Base-by-base conservation (phyloP, 2,888 invertebrate genomes). In the Zaprionus bogoriensis region DNA sequence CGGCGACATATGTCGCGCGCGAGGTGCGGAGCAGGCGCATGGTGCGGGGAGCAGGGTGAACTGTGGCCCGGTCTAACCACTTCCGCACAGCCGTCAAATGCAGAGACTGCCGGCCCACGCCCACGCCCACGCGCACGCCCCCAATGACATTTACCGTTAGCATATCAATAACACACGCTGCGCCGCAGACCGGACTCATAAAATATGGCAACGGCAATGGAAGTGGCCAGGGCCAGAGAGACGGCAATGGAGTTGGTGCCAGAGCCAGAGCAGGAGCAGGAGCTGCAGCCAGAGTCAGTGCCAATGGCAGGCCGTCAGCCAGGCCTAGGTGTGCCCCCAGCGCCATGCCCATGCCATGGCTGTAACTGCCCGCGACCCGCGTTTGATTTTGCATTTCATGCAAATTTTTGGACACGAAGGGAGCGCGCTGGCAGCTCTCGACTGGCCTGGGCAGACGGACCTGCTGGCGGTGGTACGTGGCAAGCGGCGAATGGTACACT, bases 131-230 rank as follows among this genome's bases (percentile, higher is more conserved):
- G 32, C 6, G 3, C 1, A 4, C 23, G 22, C n/a, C n/a, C 23
- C 55, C 51, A 63, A 55, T 60, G 69, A 71, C 77, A 77, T 78
- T 84, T 75, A 74, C 79, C 78, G 84, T 87, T 81, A 84, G 87
- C 81, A 86, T 86, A 86, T 86, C 85, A 87, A 86, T 86, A 87
- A 81, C 75, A 86, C 81, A 76, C 68, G 74, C 81, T 67, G 81
- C 67, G 55, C 58, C 72, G 45, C 63, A 59, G 78, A 71, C 74
- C 58, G 75, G 69, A 70, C 75, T 80, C 81, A 84, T 82, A 81
- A 81, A 81, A 81, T 81, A 81, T 86, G 80, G 87, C 84, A 86
- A 86, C 77, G 76, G 83, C 70, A 62, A 79, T 50, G 41, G 58
- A 12, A 5, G 14, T 32, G 32, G 32, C 12, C n/a, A 5, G 3